A percentile compares a stretch with the other conserved stretches of the same genome.
These are phyloP conservation scores for Corydoras maculifer DNA, from an alignment of 2,113 vertebrate species.

Conservation along the genomic window DNA sequence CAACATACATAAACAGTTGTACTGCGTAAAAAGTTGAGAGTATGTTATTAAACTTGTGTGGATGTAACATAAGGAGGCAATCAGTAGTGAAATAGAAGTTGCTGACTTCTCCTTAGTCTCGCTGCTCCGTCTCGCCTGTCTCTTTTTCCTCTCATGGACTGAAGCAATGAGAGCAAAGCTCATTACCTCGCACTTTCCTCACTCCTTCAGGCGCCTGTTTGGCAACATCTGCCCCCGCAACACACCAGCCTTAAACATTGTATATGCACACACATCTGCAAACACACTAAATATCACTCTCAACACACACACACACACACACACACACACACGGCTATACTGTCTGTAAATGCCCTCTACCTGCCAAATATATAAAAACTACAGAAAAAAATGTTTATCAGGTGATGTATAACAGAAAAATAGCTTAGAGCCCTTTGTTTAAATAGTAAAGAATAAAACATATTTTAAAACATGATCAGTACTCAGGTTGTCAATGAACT, in stretches of 20 bases:
- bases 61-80: slow-evolving; percentile 32
- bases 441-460: too few relatives aligned
- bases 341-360: slow-evolving; percentile 15
- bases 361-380: background rate
- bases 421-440: background rate
- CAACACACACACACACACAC: background rate
- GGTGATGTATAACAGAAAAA: background rate
- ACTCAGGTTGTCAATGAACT: too few relatives aligned
- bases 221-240: slow-evolving; percentile 44
- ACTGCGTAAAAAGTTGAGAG: too few relatives aligned
- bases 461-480: too few relatives aligned
- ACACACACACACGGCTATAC: slow-evolving; percentile 20
- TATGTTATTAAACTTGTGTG: background rate
- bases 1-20: too few relatives aligned
- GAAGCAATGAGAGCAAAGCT: slow-evolving; percentile 44
- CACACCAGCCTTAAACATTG: slow-evolving; percentile 33
- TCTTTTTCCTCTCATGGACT: slow-evolving; percentile 37
- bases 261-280: background rate
- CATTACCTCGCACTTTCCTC: slow-evolving; percentile 43
- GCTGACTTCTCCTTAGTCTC: slow-evolving; percentile 15
- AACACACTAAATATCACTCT: background rate
- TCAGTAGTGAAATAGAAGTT: slow-evolving; percentile 37
- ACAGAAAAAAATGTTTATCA: background rate
- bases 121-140: slow-evolving; percentile 34
- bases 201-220: slow-evolving; percentile 41